Evolutionary conservation across 1,140 invertebrate species (phyloP).

Genomic region (Drosophila malerkotliana): DNA sequence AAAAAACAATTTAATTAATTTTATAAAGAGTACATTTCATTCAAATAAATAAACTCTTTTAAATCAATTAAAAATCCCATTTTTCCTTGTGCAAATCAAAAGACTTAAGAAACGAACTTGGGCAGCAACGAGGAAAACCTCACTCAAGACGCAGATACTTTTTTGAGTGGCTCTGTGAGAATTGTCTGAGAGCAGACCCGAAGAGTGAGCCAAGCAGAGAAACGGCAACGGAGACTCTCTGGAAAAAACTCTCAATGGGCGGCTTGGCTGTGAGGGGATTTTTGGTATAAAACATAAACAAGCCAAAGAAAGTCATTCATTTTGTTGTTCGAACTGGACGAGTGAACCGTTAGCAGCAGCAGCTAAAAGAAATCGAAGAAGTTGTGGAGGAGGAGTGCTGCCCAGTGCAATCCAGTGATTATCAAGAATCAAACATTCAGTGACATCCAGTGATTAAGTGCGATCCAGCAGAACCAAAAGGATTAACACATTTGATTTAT

Average conservation of each 20-base stretch:
- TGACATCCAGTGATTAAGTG: constrained; percentile 36
- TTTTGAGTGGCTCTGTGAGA: constrained; percentile 19
- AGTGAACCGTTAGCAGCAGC: constrained; percentile 60
- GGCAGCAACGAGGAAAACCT: constrained; percentile 8
- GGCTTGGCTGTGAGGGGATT: constrained; percentile 15
- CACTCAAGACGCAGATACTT: constrained; percentile 34
- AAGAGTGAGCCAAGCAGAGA: constrained; percentile 8
- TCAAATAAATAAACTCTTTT: neutral
- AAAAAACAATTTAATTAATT: too few relatives aligned
- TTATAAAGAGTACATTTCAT: too few relatives aligned
- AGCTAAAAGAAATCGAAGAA: constrained; percentile 19
- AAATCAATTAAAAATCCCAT: neutral
- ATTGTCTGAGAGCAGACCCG: neutral
- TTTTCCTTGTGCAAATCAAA: constrained; percentile 34
- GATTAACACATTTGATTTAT: constrained; percentile 21
- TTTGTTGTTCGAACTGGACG: constrained; percentile 74
- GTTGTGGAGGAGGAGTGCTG: constrained; percentile 30
- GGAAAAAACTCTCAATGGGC: constrained; percentile 45
- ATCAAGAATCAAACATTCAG: constrained; percentile 14
- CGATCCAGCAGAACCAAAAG: constrained; percentile 22
- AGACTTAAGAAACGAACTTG: constrained; percentile 71
- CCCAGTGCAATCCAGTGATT: constrained; percentile 56
- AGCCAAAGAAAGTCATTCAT: constrained; percentile 80
- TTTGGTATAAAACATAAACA: constrained; percentile 81
- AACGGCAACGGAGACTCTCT: constrained; percentile 5